phyloP scores from a whole-genome alignment of 2,797 vertebrate species.

The Nasua narica region DNA sequence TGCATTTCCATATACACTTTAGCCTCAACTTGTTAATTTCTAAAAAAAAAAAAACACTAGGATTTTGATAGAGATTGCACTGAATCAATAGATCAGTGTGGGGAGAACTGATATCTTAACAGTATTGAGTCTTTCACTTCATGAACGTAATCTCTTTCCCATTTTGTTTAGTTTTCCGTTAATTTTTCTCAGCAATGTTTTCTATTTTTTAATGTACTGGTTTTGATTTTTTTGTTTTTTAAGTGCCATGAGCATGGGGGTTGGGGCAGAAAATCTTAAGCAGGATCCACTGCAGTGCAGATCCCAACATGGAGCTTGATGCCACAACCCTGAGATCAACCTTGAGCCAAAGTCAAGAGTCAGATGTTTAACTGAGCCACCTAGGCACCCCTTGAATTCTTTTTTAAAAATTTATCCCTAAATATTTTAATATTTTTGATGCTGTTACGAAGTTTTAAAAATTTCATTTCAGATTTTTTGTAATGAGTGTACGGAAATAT shows the following conservation, averaged over 20 bases:
- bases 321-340: neutral
- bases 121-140: neutral
- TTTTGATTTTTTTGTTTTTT: neutral
- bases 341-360: neutral
- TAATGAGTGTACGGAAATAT: neutral
- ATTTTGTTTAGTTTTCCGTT: neutral
- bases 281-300: neutral
- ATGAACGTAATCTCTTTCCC: neutral
- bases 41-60: neutral
- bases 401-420: neutral
- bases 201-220: neutral
- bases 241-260: neutral
- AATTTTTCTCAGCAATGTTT: neutral
- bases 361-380: no score
- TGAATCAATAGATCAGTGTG: neutral
- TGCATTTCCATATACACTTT: neutral
- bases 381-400: neutral
- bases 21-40: neutral
- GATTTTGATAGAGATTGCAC: neutral
- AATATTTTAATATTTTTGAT: neutral
- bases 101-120: neutral
- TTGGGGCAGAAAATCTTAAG: neutral
- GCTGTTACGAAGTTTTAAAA: neutral
- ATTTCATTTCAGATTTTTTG: neutral
- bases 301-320: neutral